Evolutionary conservation across 1,140 invertebrate genomes (phyloP), one percentile per base, ranked within the genome.

Genomic region (Portunus trituberculatus): DNA sequence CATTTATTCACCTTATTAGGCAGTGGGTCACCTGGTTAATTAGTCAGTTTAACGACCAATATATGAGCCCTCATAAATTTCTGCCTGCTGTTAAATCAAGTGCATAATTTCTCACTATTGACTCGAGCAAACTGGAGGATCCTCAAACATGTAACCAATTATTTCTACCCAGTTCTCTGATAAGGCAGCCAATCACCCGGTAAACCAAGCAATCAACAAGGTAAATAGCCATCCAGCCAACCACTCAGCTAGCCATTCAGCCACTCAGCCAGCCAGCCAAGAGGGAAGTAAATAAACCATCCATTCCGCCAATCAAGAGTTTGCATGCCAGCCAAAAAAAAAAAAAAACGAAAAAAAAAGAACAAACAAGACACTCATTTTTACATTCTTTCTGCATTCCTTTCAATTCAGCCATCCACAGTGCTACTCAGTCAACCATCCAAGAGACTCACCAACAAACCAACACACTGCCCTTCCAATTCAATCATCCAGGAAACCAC

Each of bases 1-100:
- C 67, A 76, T 76, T 76, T n/a, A 76, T n/a, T n/a, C 67, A 76
- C 67, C 67, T 76, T 76, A 76, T 76, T 76, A 76, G 67, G 67
- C 8, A 76, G 67, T 1, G 25, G 8, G 67, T n/a, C 67, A 20
- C 20, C 25, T 76, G 67, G n/a, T n/a, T 76, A 76, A 76, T 76
- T 76, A 76, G 67, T 76, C 67, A 25, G 67, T 76, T 76, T 76
- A 76, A 76, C 67, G 16, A 76, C 67, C 67, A 76, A 76, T 76
- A n/a, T 76, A 76, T n/a, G 67, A 76, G 10, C 20, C n/a, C 67
- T 20, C n/a, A 76, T 76, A 76, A 76, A 76, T 76, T 25, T 76
- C 67, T 76, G 67, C 67, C n/a, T n/a, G 67, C 25, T n/a, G n/a
- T 76, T n/a, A 76, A 76, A 76, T 76, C 67, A 76, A 76, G 52